phyloP scores from a whole-genome alignment of 2,113 vertebrate species.

The Azemiops feae region DNA sequence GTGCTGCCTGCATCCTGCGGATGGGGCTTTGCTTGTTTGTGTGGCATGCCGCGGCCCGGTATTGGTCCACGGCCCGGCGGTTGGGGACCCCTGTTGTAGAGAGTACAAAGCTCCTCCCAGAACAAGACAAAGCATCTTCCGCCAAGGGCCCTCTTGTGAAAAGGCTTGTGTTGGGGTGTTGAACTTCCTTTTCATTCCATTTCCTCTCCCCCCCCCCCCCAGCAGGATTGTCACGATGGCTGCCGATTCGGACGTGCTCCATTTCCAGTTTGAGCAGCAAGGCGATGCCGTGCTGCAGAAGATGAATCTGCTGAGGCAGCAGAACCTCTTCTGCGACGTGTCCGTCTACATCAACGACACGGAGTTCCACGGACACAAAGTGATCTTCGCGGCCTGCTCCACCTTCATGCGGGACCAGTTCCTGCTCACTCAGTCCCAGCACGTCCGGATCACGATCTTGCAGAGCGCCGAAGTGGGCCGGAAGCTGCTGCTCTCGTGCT shows the following conservation, averaged over 20 bases:
- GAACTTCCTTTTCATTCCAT: background rate
- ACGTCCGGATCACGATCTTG: conserved; percentile 77
- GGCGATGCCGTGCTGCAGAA: conserved; percentile 78
- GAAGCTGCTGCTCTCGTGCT: conserved; percentile 78
- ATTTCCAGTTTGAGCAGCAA: conserved; percentile 81
- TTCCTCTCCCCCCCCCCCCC: background rate
- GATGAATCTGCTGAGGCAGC: conserved; percentile 81
- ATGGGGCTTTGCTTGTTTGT: no score
- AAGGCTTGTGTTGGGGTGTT: rapidly evolving
- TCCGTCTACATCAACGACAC: conserved; percentile 81
- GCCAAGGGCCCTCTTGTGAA: no score
- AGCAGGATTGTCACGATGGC: conserved; percentile 66
- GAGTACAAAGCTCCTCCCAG: background rate
- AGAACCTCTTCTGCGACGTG: conserved; percentile 82
- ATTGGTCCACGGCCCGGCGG: no score
- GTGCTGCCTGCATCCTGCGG: no score
- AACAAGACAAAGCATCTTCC: background rate
- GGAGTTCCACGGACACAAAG: conserved; percentile 81
- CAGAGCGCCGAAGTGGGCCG: conserved; percentile 81
- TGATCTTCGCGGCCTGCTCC: conserved; percentile 81
- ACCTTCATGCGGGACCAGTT: conserved; percentile 84
- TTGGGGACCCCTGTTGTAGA: no score
- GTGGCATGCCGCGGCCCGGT: no score
- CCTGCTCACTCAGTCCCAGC: conserved; percentile 76
- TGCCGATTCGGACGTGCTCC: conserved; percentile 76